These are phyloP conservation scores for Gymnocephalus cernua DNA, from an alignment of 2,113 vertebrate genomes.

Conservation along the genomic window DNA sequence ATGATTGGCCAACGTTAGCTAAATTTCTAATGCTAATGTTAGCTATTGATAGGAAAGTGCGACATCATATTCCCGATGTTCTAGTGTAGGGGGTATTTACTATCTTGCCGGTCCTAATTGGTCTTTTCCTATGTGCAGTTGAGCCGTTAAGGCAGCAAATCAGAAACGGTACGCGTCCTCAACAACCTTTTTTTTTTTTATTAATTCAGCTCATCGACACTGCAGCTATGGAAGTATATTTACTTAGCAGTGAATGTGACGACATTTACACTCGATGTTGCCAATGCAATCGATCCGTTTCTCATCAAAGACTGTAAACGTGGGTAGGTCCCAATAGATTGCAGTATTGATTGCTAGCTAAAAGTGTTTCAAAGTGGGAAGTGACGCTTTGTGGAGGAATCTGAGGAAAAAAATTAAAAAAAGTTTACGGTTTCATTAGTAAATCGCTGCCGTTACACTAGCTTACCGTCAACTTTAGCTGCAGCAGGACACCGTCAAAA, in stretches of 20 bases:
- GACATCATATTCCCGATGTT: neutral
- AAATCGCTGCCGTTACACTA: slow-evolving; percentile 2
- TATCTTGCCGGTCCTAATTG: slow-evolving; percentile 7
- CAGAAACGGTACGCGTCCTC: slow-evolving; percentile 53
- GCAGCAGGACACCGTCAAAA: slow-evolving; percentile 6
- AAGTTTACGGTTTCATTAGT: slow-evolving; percentile 32
- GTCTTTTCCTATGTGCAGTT: neutral
- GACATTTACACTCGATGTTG: neutral
- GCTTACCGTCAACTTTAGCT: slow-evolving; percentile 19
- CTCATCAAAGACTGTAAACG: neutral
- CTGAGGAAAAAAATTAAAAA: slow-evolving; percentile 1
- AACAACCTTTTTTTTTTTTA: neutral
- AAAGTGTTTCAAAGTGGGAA: slow-evolving; percentile 63
- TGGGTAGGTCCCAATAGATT: neutral
- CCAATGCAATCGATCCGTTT: neutral
- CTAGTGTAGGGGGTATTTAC: neutral
- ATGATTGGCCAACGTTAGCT: no score
- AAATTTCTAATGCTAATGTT: neutral
- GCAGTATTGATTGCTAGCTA: slow-evolving; percentile 21
- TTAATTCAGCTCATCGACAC: slow-evolving; percentile 3
- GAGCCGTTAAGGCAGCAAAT: slow-evolving; percentile 37
- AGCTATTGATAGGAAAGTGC: neutral
- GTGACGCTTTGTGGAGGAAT: slow-evolving; percentile 73
- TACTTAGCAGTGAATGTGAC: neutral
- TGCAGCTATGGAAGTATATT: slow-evolving; percentile 1